Evolutionary conservation across 1,140 invertebrate genomes (phyloP), one percentile per base, ranked within the genome.

Genomic region (Yoshiicerus persimilis): DNA sequence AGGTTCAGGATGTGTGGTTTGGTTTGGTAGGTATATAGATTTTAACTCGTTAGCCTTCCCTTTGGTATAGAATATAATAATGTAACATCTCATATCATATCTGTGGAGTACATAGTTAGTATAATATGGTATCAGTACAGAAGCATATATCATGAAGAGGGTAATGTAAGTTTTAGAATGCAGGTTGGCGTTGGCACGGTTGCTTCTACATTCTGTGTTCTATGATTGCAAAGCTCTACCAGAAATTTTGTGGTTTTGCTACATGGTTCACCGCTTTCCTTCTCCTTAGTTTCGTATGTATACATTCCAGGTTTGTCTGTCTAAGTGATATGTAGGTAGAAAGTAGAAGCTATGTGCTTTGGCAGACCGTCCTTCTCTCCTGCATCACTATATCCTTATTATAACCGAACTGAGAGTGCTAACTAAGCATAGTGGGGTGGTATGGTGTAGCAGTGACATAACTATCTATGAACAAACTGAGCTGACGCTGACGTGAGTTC

Each of bases 211-310:
- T 9, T 66, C 4, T 3, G n/a, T n/a, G n/a, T 66, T n/a, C n/a
- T 16, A 56, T 56, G 27, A 77, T 13, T 77, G 32, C 27, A 34
- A 36, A 80, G 20, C 34, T 80, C 30, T 16, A 80, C 20, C 3
- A 36, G 75, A 80, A 80, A 80, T 80, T 80, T 80, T 38, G 75
- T 80, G 75, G 75, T 80, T 80, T 34, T 80, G 34, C 30, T 80
- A 80, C 75, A 80, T 80, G 75, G 75, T 80, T 80, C 75, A 80
- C 34, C 75, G 75, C 75, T 34, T 80, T 80, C 75, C 27, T 56
- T 56, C 66, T 27, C 30, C 66, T 70, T 70, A 30, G 25, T 27
- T 70, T 27, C 27, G 66, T 30, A 30, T 30, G 47, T 56, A 56
- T 56, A 56, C 13, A 56, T 56, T 56, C 16, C 47, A 56, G 47